Evolutionary conservation across 2,797 vertebrate species (phyloP).

Genomic region (Gymnoscopelus microlampas): DNA sequence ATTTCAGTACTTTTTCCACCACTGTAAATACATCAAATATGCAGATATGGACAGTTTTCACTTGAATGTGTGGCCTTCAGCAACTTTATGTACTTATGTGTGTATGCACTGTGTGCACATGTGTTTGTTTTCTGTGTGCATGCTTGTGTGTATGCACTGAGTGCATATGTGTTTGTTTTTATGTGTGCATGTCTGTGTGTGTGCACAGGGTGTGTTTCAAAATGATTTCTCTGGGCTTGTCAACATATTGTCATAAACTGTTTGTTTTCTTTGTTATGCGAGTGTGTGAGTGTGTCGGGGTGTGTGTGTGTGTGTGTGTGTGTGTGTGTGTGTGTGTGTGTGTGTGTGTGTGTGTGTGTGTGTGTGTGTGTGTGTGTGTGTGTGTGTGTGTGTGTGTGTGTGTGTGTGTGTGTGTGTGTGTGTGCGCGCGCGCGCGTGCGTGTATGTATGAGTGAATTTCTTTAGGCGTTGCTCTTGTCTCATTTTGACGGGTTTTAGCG

Average conservation of each 20-base stretch:
- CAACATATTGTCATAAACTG: slow-evolving; percentile 19
- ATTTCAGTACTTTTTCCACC: too few relatives aligned
- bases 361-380: slow-evolving; percentile 7
- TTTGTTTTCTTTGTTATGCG: not conserved
- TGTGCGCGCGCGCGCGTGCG: slow-evolving; percentile 38
- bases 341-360: slow-evolving; percentile 39
- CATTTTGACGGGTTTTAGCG: too few relatives aligned
- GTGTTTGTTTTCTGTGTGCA: not conserved
- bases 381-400: slow-evolving; percentile 27
- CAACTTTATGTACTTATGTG: too few relatives aligned
- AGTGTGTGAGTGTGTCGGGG: slow-evolving; percentile 2
- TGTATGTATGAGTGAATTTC: slow-evolving; percentile 35
- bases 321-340: slow-evolving; percentile 22
- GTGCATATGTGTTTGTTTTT: slow-evolving; percentile 27
- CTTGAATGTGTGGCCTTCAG: too few relatives aligned
- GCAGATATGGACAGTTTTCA: too few relatives aligned
- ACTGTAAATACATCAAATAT: too few relatives aligned
- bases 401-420: slow-evolving; percentile 25
- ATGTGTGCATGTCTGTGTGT: slow-evolving; percentile 24
- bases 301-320: slow-evolving; percentile 27
- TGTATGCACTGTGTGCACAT: not conserved
- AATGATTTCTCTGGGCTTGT: slow-evolving; percentile 21
- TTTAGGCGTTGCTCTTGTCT: too few relatives aligned
- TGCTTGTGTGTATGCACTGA: not conserved
- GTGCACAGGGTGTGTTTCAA: not conserved